A percentile compares a stretch with the other conserved stretches of the same genome.
Evolutionary conservation across 2,113 vertebrate genomes (phyloP).

Genomic region (Sphyrna mokarran): DNA sequence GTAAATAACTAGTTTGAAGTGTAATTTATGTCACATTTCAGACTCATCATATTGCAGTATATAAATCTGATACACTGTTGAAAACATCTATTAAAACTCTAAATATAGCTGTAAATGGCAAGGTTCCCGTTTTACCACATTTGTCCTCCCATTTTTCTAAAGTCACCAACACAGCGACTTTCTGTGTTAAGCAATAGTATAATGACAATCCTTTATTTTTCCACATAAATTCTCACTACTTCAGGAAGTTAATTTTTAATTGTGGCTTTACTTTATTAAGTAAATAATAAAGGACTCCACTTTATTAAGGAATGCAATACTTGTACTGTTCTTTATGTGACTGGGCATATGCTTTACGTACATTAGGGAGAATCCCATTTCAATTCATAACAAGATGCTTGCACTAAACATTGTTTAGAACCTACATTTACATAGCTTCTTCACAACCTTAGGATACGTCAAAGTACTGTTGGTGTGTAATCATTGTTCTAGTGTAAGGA

Average conservation of each 20-base stretch:
- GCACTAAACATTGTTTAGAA: neutral
- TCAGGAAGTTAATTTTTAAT: too few species aligned
- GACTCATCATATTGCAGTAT: slow-evolving; percentile 62
- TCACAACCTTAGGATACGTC: neutral
- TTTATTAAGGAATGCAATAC: neutral
- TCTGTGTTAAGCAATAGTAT: too few species aligned
- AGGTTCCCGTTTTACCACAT: too few species aligned
- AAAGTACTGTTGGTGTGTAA: neutral
- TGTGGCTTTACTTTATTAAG: too few species aligned
- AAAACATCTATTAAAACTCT: slow-evolving; percentile 68
- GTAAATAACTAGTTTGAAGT: neutral
- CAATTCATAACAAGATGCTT: neutral
- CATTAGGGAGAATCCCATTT: too few species aligned
- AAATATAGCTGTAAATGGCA: slow-evolving; percentile 87
- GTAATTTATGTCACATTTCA: slow-evolving; percentile 55
- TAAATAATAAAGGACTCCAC: too few species aligned
- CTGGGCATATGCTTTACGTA: too few species aligned
- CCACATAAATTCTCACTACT: too few species aligned
- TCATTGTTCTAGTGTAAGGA: neutral
- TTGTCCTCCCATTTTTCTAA: too few species aligned
- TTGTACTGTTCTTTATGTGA: neutral
- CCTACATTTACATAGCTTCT: too few species aligned
- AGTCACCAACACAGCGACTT: too few species aligned
- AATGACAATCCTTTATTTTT: too few species aligned
- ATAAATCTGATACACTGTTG: slow-evolving; percentile 78